phyloP scores from a whole-genome alignment of 2,113 vertebrate species.

The Spermophilus dauricus region DNA sequence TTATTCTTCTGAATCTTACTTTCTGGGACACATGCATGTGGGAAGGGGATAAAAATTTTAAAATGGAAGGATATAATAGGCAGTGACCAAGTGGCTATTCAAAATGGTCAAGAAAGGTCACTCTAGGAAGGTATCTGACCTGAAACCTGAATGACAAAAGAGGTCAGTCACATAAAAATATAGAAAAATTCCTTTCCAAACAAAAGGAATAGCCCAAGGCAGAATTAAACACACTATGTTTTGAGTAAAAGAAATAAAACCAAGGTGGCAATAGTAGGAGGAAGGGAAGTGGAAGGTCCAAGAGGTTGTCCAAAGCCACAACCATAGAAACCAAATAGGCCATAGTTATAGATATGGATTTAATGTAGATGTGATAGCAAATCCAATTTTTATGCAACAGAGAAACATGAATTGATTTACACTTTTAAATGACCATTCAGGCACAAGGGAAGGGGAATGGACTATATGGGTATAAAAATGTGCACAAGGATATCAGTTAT shows the following conservation, averaged over 20 bases:
- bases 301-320: neutral
- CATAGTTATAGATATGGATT: neutral
- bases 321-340: neutral
- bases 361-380: neutral
- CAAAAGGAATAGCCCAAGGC: neutral
- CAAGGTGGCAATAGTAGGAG: neutral
- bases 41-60: neutral
- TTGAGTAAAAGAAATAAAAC: slow-evolving; percentile 1
- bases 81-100: neutral
- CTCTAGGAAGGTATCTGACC: neutral
- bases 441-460: neutral
- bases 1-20: neutral
- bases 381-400: neutral
- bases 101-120: neutral
- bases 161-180: neutral
- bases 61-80: neutral
- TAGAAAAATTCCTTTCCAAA: neutral
- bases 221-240: neutral
- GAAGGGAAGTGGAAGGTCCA: neutral
- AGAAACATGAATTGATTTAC: neutral
- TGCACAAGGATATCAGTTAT: neutral
- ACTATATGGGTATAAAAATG: neutral
- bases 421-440: neutral
- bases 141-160: neutral
- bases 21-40: neutral